Evolutionary conservation across 2,113 vertebrate genomes (phyloP).

Genomic region (Strigops habroptila): DNA sequence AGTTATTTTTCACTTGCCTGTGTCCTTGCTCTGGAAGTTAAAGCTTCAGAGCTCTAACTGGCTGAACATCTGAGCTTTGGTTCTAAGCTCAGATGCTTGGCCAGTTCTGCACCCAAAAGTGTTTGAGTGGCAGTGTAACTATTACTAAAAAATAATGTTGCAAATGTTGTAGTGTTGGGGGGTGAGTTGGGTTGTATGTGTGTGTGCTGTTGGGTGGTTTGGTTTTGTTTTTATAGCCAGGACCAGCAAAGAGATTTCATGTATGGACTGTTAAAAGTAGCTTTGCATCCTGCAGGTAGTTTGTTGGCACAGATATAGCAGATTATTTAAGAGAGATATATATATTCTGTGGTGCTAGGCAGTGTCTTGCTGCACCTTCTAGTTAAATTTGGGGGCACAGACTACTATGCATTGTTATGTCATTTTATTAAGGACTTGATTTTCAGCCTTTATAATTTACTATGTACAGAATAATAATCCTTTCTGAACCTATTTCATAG

Average conservation of each 20-base stretch:
- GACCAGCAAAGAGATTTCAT: neutral
- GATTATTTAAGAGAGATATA: neutral
- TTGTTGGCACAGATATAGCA: neutral
- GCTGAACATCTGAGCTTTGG: neutral
- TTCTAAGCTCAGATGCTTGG: neutral
- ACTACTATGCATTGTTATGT: neutral
- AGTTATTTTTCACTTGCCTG: neutral
- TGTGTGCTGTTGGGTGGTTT: neutral
- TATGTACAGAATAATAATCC: neutral
- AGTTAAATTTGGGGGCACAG: neutral
- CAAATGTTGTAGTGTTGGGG: neutral
- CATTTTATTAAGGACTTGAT: neutral
- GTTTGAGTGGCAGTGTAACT: neutral
- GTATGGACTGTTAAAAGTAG: neutral
- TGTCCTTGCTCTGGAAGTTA: neutral
- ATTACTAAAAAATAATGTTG: neutral
- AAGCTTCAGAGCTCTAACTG: neutral
- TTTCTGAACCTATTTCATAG: neutral
- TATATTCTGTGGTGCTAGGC: neutral
- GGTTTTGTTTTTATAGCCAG: neutral
- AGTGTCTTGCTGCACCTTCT: neutral
- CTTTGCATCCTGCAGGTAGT: neutral
- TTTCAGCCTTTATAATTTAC: neutral
- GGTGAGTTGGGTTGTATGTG: neutral
- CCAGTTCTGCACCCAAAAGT: neutral